Percentiles rank a stretch among this genome's conserved stretches.
phyloP scores from a whole-genome alignment of 2,888 invertebrate genomes.

The Elmis aenea region DNA sequence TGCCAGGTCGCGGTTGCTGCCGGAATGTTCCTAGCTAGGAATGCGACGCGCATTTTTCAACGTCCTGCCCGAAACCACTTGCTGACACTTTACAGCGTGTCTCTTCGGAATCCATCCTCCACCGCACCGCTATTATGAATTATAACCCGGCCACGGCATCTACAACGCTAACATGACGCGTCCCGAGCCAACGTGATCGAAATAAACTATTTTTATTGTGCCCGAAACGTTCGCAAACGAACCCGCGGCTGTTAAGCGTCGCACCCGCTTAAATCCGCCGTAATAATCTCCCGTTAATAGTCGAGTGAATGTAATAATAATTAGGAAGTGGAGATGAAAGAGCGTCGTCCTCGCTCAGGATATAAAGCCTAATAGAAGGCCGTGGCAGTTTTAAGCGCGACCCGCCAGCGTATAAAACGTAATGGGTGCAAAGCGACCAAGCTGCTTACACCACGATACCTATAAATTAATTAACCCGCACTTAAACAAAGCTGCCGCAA shows the following conservation, averaged over 20 bases:
- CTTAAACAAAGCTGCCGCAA: conserved; percentile 30
- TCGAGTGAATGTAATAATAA: conserved; percentile 17
- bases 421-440: conserved; percentile 14
- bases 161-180: too few species aligned
- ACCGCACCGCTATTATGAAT: conserved; percentile 14
- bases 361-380: conserved; percentile 12
- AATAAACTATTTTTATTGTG: too few species aligned
- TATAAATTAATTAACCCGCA: conserved; percentile 30
- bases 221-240: too few species aligned
- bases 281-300: too few species aligned
- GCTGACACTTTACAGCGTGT: conserved; percentile 19
- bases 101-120: conserved; percentile 10
- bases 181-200: too few species aligned
- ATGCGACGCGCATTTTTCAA: conserved; percentile 19
- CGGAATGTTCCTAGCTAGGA: conserved; percentile 8
- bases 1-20: conserved; percentile 15
- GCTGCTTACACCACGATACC: conserved; percentile 25
- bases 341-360: conserved; percentile 8
- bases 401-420: conserved; percentile 9
- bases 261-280: too few species aligned
- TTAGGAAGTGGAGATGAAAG: conserved; percentile 16
- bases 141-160: too few species aligned
- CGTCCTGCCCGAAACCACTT: conserved; percentile 13
- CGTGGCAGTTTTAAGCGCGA: conserved; percentile 13
- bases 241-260: too few species aligned